phyloP scores from a whole-genome alignment of 2,888 invertebrate genomes.

The Frankliniella intonsa region DNA sequence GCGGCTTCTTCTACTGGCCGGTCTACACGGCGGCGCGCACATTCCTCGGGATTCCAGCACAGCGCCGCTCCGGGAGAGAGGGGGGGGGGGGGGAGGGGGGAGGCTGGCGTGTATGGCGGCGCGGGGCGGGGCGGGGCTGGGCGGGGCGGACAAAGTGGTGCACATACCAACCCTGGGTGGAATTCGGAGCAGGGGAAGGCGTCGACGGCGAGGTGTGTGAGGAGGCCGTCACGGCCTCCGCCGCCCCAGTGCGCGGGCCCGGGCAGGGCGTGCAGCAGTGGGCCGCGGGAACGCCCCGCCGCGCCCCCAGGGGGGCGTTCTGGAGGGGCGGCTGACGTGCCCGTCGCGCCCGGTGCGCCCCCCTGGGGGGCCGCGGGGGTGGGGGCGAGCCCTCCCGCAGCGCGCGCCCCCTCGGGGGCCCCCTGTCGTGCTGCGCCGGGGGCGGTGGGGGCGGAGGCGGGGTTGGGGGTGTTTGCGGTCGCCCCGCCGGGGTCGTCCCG shows the following conservation, averaged over 20 bases:
- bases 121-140: not conserved
- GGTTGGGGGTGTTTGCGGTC: not conserved
- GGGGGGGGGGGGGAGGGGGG: too few species aligned
- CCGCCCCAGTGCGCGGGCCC: not conserved
- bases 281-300: too few species aligned
- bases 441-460: not conserved
- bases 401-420: not conserved
- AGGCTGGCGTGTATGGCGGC: too few species aligned
- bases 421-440: not conserved
- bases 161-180: not conserved
- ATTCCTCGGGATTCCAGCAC: not conserved
- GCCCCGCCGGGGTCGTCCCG: not conserved
- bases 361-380: not conserved
- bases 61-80: not conserved
- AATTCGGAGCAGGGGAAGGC: constrained; percentile 5
- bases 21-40: not conserved
- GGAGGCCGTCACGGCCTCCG: not conserved
- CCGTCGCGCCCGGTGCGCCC: not conserved
- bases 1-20: too few species aligned
- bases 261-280: not conserved
- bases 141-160: not conserved
- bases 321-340: too few species aligned
- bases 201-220: constrained; percentile 13
- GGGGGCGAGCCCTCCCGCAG: not conserved
- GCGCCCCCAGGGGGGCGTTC: too few species aligned